Base-by-base conservation (phyloP, 2,888 invertebrate species). In the Elgonia sp. region DNA sequence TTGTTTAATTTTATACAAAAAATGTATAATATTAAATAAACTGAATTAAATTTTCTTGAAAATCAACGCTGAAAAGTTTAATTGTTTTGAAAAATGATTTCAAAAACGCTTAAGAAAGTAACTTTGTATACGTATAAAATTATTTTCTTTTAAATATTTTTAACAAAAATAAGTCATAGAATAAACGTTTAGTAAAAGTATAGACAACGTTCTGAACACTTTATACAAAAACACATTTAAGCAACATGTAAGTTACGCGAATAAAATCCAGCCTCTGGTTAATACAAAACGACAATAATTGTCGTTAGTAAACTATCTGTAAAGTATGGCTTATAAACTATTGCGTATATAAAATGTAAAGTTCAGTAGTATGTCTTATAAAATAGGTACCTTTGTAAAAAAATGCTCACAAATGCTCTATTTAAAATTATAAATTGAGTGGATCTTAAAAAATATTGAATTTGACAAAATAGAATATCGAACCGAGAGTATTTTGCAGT, bases 261-360 rank as follows among this genome's bases (percentile, higher is more conserved):
- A 65, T 21, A 82, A 73, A 75, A 73, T 67, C 67, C 82, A 82
- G 82, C 73, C 82, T 82, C 82, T 75, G 57, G 40, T 20, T 82
- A 82, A 82, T 82, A 80, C 70, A 50, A 14, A 46, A 67, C 46
- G 72, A 60, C 67, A 60, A 5, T 37, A 57, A 20, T 21, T 53
- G 67, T 46, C 80, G 60, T 42, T 21, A 21, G 50, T 20, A 69
- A 60, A 62, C 18, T 81, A 81, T 81, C 62, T 42, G 62, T 81
- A 70, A 63, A 55, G 29, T 63, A 82, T 63, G 72, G 63, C 63
- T 63, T 81, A 72, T 7, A 50, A 81, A 63, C 72, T 72, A 81
- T 63, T 55, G 62, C 53, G 20, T 81, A 63, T 62, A 67, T 62
- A 79, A 79, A 55, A 63, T 62, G 55, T 67, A 40, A 57, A 55